Base-by-base conservation (phyloP, 2,113 vertebrate genomes). In the Aphyosemion australe region DNA sequence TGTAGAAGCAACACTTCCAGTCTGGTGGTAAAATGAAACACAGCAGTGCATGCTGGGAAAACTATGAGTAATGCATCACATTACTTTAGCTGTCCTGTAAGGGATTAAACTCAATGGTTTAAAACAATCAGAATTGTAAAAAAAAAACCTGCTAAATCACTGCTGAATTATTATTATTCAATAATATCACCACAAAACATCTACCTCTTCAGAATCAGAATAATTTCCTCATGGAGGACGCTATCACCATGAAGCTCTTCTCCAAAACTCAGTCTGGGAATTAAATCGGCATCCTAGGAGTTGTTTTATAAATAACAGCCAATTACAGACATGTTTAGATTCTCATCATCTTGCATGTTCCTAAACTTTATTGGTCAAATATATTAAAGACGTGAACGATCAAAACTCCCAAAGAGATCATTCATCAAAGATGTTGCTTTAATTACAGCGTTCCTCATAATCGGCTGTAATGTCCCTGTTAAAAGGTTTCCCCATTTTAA, bases 401-500 rank as follows among this genome's bases (percentile, higher is more conserved):
- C 16, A n/a, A 59, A 74, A 71, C 32, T 37, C 52, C 32, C 15
- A 5, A 9, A 34, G 21, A 9, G 5, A 26, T 41, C 41, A 20
- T 41, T 51, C 46, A 18, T 43, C 19, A 31, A 42, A 58, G 21
- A 39, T 16, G 34, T 12, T 2, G 59, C n/a, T 58, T 62, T 52
- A 58, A 53, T 42, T 57, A 47, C 45, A 55, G 37, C 9, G 45
- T 60, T 61, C 8, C 1, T 39, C 16, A 50, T 62, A 66, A 73
- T 52, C 16, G 4, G 14, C 39, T n/a, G 42, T 45, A 55, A 50
- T 8, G 34, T n/a, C 41, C 15, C 12, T 18, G 37, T 62, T 56
- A 21, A 65, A 75, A 72, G 48, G 60, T 79, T 65, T 61, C 42
- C 20, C 48, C 43, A 55, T 68, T 60, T 62, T 48, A 66, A 82